Conservation (phyloP, 2,113 vertebrate species). For the Chaetops frenatus region DNA sequence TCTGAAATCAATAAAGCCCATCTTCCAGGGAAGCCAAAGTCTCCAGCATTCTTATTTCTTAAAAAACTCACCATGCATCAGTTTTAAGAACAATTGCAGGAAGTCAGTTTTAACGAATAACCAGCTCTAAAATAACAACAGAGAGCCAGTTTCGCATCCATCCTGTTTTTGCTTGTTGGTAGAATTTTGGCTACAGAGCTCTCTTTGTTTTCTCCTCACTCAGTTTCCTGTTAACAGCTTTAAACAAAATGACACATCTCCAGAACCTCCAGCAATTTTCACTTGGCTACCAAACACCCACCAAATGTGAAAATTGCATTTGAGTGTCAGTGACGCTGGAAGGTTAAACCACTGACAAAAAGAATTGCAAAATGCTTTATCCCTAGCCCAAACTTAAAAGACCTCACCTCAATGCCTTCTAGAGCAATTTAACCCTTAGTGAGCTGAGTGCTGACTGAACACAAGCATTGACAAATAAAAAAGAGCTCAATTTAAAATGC, state of each 20-base stretch:
- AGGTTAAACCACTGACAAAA: background rate
- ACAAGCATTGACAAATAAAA: background rate
- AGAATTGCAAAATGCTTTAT: background rate
- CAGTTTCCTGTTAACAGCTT: background rate
- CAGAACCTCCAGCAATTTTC: background rate
- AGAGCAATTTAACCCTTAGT: background rate
- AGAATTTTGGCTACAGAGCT: background rate
- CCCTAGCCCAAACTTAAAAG: background rate
- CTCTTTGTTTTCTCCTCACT: background rate
- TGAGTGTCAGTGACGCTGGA: background rate
- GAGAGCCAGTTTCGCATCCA: background rate
- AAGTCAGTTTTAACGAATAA: background rate
- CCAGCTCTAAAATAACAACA: background rate
- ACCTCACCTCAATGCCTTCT: background rate
- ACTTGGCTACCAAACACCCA: background rate
- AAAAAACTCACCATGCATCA: background rate
- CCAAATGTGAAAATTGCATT: background rate
- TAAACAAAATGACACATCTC: background rate
- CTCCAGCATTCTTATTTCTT: background rate
- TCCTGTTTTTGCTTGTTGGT: background rate
- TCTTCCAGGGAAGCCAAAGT: background rate
- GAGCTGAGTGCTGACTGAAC: background rate
- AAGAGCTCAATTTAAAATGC: background rate
- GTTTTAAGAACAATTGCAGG: slow-evolving; percentile 13
- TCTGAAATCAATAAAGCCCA: background rate